Evolutionary conservation across 2,888 invertebrate genomes (phyloP).

Genomic region (Trachelus iudaicus): DNA sequence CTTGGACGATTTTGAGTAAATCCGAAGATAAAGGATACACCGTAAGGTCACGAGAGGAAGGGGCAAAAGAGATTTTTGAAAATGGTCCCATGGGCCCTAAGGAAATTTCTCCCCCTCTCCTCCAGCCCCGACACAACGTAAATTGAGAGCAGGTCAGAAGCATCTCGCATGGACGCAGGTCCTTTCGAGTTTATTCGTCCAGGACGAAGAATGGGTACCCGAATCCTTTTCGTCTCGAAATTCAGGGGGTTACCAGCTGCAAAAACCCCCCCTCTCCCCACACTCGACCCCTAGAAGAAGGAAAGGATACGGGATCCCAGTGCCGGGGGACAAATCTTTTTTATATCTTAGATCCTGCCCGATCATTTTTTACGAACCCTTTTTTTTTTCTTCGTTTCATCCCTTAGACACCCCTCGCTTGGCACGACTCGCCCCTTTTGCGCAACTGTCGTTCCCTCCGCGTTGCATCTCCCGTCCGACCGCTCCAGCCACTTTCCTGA

Average conservation of each 20-base stretch:
- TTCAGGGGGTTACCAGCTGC: slow-evolving; percentile 59
- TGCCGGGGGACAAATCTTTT: slow-evolving; percentile 52
- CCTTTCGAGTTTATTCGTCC: slow-evolving; percentile 63
- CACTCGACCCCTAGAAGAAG: slow-evolving; percentile 17
- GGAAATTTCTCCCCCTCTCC: neutral
- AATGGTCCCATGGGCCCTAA: neutral
- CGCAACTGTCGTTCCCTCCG: slow-evolving; percentile 53
- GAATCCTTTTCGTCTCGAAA: slow-evolving; percentile 55
- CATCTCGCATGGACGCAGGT: slow-evolving; percentile 57
- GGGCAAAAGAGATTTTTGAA: neutral
- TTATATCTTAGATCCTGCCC: slow-evolving; percentile 58
- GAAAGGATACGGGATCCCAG: slow-evolving; percentile 48
- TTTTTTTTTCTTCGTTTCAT: slow-evolving; percentile 50
- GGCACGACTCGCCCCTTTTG: slow-evolving; percentile 40
- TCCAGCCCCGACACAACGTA: slow-evolving; percentile 26
- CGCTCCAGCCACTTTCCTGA: neutral
- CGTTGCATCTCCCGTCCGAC: neutral
- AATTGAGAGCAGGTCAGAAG: slow-evolving; percentile 51
- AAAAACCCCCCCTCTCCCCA: slow-evolving; percentile 51
- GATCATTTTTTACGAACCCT: slow-evolving; percentile 64
- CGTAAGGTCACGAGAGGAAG: neutral
- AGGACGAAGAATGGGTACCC: slow-evolving; percentile 56
- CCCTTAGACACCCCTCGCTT: slow-evolving; percentile 9
- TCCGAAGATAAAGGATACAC: neutral
- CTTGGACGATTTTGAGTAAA: neutral